Conservation (phyloP, 2,888 invertebrate genomes). For the Cremastobaeus sp. region DNA sequence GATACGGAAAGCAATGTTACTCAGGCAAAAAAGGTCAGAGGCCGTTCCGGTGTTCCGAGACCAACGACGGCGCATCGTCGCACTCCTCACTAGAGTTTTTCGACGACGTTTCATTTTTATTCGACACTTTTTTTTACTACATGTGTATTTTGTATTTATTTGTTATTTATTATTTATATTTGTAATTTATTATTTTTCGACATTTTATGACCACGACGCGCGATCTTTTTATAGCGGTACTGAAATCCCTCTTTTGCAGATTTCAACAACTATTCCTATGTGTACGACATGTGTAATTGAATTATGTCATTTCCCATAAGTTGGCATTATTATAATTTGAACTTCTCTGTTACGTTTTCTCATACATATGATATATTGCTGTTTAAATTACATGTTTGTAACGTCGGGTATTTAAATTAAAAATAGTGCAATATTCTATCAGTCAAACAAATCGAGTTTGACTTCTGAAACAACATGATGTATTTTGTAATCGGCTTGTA, state of each 20-base stretch:
- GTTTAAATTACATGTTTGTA: not conserved
- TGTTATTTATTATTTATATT: conserved; percentile 31
- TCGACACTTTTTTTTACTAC: not conserved
- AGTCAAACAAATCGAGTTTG: no score
- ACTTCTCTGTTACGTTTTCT: conserved; percentile 1
- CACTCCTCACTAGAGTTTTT: conserved; percentile 69
- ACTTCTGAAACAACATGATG: no score
- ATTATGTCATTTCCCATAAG: no score
- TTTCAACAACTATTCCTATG: not conserved
- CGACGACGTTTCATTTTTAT: not conserved
- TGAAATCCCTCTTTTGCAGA: not conserved
- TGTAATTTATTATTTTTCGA: conserved; percentile 33
- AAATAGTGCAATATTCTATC: not conserved
- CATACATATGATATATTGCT: not conserved
- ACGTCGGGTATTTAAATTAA: not conserved
- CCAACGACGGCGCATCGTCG: conserved; percentile 79
- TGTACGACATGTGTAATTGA: no score
- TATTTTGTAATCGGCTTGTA: no score
- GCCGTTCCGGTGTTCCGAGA: conserved; percentile 80
- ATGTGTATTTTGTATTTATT: conserved; percentile 26
- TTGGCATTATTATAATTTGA: no score
- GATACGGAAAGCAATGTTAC: conserved; percentile 78
- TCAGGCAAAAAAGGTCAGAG: conserved; percentile 80
- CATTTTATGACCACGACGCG: no score
- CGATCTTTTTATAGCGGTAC: not conserved